A percentile compares a stretch with the other conserved stretches of the same genome.
phyloP scores from a whole-genome alignment of 23 tunicate genomes.

The Halocynthia roretzi region DNA sequence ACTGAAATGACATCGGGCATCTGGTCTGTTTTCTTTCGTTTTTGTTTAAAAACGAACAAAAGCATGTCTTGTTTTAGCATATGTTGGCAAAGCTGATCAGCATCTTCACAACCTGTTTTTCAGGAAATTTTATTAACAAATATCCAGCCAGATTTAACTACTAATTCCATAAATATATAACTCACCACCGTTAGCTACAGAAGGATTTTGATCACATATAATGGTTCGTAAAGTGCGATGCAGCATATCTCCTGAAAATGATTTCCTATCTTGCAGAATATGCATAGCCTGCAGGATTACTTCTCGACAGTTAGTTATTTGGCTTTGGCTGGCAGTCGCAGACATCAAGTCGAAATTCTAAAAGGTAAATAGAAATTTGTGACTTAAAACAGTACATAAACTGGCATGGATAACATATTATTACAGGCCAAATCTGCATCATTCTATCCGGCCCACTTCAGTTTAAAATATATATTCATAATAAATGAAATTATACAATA shows the following conservation, averaged over 20 bases:
- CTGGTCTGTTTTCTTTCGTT: background rate
- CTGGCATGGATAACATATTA: too few species aligned
- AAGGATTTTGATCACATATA: background rate
- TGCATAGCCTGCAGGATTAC: background rate
- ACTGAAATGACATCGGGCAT: background rate
- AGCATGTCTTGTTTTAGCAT: background rate
- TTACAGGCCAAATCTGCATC: too few species aligned
- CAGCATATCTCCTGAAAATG: background rate
- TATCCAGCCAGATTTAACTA: background rate
- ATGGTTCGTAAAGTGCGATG: background rate
- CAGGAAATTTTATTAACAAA: background rate
- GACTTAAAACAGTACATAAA: too few species aligned
- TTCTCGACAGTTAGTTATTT: background rate
- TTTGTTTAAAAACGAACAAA: background rate
- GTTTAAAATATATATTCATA: too few species aligned
- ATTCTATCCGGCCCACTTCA: too few species aligned
- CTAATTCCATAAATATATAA: background rate
- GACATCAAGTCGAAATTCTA: too few species aligned
- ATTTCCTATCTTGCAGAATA: conserved; percentile 1
- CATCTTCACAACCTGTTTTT: background rate
- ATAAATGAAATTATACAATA: too few species aligned
- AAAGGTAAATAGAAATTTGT: too few species aligned
- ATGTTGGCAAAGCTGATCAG: background rate
- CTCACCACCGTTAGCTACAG: background rate
- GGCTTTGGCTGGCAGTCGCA: too few species aligned